A percentile compares a stretch with the other conserved stretches of the same genome.
Evolutionary conservation across 1,140 invertebrate genomes (phyloP).

Genomic region (Tachypleus tridentatus): DNA sequence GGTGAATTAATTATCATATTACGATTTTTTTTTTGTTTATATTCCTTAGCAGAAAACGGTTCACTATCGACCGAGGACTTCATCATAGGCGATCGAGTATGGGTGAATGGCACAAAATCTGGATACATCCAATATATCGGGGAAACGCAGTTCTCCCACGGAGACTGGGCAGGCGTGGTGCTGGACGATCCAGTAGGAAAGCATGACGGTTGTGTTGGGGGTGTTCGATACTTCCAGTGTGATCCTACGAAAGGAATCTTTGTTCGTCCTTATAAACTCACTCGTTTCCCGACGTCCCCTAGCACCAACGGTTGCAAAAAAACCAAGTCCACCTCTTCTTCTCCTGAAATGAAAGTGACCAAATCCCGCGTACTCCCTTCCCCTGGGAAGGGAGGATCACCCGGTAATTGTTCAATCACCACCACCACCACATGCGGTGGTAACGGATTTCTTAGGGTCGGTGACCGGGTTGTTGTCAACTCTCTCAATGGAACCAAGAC

Average conservation of each 20-base stretch:
- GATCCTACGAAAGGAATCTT: conserved; percentile 85
- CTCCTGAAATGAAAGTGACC: no score
- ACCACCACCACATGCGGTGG: conserved; percentile 29
- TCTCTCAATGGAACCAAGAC: conserved; percentile 75
- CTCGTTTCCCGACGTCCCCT: conserved; percentile 11
- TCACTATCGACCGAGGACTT: conserved; percentile 54
- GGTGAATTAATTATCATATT: no score
- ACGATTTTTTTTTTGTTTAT: no score
- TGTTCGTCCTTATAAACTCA: conserved; percentile 37
- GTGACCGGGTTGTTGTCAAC: conserved; percentile 81
- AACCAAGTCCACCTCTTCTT: no score
- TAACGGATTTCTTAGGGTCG: conserved; percentile 52
- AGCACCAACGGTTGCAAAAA: no score
- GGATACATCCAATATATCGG: conserved; percentile 92
- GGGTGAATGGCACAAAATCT: conserved; percentile 84
- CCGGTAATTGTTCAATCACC: not conserved
- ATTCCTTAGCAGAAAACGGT: no score
- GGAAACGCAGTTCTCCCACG: conserved; percentile 82
- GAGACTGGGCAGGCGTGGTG: conserved; percentile 92
- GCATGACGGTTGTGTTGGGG: conserved; percentile 90
- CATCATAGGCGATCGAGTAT: conserved; percentile 87
- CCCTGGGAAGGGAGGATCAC: conserved; percentile 3
- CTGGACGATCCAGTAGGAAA: conserved; percentile 90
- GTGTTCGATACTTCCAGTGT: conserved; percentile 84
- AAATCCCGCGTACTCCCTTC: conserved; percentile 7